These are phyloP conservation scores for Plotosus lineatus DNA, from an alignment of 2,113 vertebrate genomes.

Conservation along the genomic window DNA sequence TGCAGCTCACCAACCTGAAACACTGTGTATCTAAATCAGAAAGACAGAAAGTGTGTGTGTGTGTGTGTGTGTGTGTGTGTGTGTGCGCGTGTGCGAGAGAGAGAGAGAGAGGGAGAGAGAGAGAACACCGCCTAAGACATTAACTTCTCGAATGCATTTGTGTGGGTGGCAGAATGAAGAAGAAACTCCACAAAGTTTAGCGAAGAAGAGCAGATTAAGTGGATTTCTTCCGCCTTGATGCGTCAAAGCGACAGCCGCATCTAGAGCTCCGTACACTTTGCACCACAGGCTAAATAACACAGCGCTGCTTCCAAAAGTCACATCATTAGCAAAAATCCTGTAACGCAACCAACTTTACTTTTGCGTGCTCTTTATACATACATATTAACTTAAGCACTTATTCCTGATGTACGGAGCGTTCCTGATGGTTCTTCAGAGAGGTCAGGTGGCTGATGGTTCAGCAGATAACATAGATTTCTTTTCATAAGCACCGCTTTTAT, in stretches of 20 bases:
- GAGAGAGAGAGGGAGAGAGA: neutral
- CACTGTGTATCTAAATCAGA: conserved; percentile 14
- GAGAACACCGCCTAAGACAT: conserved; percentile 28
- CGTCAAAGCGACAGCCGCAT: conserved; percentile 33
- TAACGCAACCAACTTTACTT: conserved; percentile 10
- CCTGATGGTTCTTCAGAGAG: conserved; percentile 7
- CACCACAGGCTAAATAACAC: conserved; percentile 40
- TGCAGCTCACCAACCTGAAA: conserved; percentile 35
- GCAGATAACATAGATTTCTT: conserved; percentile 38
- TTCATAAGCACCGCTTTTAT: neutral
- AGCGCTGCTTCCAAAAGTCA: conserved; percentile 29
- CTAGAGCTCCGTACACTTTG: conserved; percentile 15
- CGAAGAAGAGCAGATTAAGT: conserved; percentile 40
- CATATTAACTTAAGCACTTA: neutral
- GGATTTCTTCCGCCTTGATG: conserved; percentile 42
- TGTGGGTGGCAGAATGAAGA: conserved; percentile 37
- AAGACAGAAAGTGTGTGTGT: conserved; percentile 1
- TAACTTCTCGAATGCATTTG: conserved; percentile 30
- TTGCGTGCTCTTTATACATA: neutral
- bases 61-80: neutral
- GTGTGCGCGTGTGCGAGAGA: neutral
- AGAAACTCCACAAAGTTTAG: conserved; percentile 32
- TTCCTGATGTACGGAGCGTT: neutral
- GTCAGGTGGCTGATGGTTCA: neutral
- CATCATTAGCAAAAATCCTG: conserved; percentile 24